Percentiles rank a stretch among this genome's conserved stretches.
Conservation (phyloP, 2,888 invertebrate genomes). For the Globia sparganii region DNA sequence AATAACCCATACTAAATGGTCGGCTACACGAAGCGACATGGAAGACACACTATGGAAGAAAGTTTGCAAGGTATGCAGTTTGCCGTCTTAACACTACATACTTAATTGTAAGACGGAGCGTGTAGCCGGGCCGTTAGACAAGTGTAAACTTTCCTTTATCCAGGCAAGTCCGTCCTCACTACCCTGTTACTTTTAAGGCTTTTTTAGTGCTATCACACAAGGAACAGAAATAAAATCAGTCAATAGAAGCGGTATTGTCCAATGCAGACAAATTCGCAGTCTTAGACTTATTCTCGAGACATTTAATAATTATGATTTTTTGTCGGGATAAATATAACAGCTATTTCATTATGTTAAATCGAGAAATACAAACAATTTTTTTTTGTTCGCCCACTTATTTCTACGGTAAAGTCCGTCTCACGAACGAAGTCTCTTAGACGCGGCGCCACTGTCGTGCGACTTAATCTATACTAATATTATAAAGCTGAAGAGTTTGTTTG, state of each 20-base stretch:
- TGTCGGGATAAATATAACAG: not conserved
- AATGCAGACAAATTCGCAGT: not conserved
- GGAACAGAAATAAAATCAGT: not conserved
- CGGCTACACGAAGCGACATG: not conserved
- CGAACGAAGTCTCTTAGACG: not conserved
- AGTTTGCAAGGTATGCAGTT: not conserved
- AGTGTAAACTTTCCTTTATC: constrained; percentile 11
- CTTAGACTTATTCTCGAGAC: not conserved
- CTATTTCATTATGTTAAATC: not conserved
- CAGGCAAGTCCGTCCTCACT: constrained; percentile 44
- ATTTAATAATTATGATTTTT: not conserved
- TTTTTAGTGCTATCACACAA: constrained; percentile 6
- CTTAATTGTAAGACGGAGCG: not conserved
- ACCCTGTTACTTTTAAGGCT: constrained; percentile 12
- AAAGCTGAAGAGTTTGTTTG: too few species aligned
- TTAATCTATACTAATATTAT: too few species aligned
- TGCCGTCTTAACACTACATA: not conserved
- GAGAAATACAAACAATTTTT: not conserved
- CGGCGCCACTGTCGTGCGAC: not conserved
- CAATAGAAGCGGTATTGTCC: not conserved
- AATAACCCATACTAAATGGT: not conserved
- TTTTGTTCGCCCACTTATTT: not conserved
- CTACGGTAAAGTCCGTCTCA: too few species aligned
- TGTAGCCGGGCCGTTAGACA: not conserved
- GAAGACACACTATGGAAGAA: not conserved